These are phyloP conservation scores for Isaurus tuberculatus DNA, from an alignment of 92 coral and sea anemone genomes.

Conservation along the genomic window DNA sequence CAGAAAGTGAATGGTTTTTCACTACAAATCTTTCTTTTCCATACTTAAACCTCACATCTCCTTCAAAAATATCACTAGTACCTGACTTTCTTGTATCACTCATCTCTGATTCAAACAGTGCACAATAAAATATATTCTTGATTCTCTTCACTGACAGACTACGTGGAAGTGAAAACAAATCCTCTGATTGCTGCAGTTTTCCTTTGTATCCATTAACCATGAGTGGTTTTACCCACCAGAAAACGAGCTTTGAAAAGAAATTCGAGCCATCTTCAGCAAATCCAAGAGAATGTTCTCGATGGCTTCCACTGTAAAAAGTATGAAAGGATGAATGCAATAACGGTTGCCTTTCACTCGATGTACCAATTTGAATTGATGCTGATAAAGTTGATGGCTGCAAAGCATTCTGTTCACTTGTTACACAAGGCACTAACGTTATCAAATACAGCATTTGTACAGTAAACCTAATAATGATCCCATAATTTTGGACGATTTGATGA, in stretches of 20 bases:
- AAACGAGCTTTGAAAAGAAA: conserved; percentile 76
- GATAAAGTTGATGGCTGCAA: conserved; percentile 23
- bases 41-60: neutral
- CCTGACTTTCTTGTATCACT: neutral
- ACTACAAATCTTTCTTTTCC: neutral
- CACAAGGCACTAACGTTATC: conserved; percentile 57
- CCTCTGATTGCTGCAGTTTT: conserved; percentile 69
- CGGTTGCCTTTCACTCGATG: conserved; percentile 59
- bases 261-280: conserved; percentile 84
- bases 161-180: conserved; percentile 80
- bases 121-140: conserved; percentile 61
- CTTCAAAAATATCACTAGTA: conserved; percentile 23
- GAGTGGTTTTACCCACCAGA: conserved; percentile 92
- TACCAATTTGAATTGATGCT: conserved; percentile 10
- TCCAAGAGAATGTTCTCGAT: conserved; percentile 73
- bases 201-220: conserved; percentile 87
- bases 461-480: conserved; percentile 72
- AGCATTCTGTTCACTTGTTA: neutral
- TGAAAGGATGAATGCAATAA: conserved; percentile 67
- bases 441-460: conserved; percentile 63
- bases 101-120: neutral
- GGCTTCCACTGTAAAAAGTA: conserved; percentile 88
- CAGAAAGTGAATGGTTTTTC: neutral
- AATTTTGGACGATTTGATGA: conserved; percentile 59
- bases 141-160: conserved; percentile 76